Conservation (phyloP, 2,797 vertebrate species). For the Enteromius anoplus region DNA sequence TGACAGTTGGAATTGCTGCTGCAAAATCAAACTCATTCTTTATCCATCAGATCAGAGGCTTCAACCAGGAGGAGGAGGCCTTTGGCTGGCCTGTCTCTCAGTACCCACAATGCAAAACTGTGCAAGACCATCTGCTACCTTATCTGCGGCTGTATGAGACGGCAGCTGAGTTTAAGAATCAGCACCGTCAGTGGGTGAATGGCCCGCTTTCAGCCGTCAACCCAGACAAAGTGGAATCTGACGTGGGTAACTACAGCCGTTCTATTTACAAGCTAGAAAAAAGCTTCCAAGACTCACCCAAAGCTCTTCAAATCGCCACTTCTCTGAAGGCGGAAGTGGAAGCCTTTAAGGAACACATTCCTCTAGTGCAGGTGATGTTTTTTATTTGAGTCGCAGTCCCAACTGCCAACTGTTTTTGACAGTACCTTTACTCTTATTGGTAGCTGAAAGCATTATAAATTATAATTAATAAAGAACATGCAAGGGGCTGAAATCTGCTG, state of each 20-base stretch:
- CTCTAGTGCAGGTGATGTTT: conserved; percentile 78
- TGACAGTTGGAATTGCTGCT: background rate
- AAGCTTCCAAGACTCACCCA: conserved; percentile 77
- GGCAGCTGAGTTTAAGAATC: conserved; percentile 77
- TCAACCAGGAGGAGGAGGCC: conserved; percentile 87
- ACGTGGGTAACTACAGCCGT: conserved; percentile 82
- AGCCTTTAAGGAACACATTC: conserved; percentile 82
- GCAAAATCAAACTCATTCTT: background rate
- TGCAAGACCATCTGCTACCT: conserved; percentile 80
- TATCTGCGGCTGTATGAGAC: conserved; percentile 86
- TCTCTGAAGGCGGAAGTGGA: conserved; percentile 80
- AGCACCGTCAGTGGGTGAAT: conserved; percentile 79
- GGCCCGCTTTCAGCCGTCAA: conserved; percentile 80
- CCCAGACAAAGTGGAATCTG: conserved; percentile 83
- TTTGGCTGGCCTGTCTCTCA: conserved; percentile 83
- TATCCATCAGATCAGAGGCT: conserved; percentile 79
- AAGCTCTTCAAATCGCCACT: conserved; percentile 76
- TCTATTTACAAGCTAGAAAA: conserved; percentile 86
- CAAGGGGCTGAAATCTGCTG: conserved; percentile 4
- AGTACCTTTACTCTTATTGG: background rate
- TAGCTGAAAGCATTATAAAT: conserved; percentile 2
- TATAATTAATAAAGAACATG: background rate
- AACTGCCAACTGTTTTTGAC: background rate
- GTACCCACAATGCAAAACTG: conserved; percentile 83
- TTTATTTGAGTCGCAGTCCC: background rate